Evolutionary conservation across 2,113 vertebrate genomes (phyloP), one percentile per base, ranked within the genome.

Genomic region (Thalassoma bifasciatum): DNA sequence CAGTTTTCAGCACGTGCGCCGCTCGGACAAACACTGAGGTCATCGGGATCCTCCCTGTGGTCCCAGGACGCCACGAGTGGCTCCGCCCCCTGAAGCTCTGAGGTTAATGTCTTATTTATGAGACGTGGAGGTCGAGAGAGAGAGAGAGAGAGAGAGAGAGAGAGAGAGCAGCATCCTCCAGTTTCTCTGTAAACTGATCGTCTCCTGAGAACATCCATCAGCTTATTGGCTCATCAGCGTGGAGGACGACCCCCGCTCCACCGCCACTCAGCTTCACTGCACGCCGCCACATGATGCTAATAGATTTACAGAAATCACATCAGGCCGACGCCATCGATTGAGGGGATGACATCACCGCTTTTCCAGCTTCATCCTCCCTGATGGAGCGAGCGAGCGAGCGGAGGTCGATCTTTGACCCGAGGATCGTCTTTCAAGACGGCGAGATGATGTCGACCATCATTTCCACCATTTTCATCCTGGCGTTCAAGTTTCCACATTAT

Each of bases 401-500:
- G 8, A 19, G 69, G 59, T 59, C 61, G 56, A 74, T 80, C 82
- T 86, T 81, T 67, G 81, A 74, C 47, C 38, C 17, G 11, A 34
- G 66, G 76, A 91, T 92, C 84, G n/a, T 86, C 81, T 91, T 89
- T 87, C 88, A 79, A n/a, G 44, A 37, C 12, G 44, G 61, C 47
- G 14, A 24, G n/a, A 4, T 14, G 66, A 13, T 50, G 37, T 66
- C 56, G 24, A 66, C 70, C 64, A 58, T 65, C 52, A 16, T 70
- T 71, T 77, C 59, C 81, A 69, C 80, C 71, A 69, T 52, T 30
- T 17, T 11, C 23, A 59, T 68, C 34, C 26, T 21, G 8, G 52
- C 72, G 81, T 58, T 14, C 58, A 87, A 75, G 67, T 90, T 92
- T 92, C 89, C 88, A 91, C 82, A 89, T 89, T 86, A 90, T 77